Evolutionary conservation across 1,140 invertebrate genomes (phyloP), one percentile per base, ranked within the genome.

Genomic region (Drosophila serrata): DNA sequence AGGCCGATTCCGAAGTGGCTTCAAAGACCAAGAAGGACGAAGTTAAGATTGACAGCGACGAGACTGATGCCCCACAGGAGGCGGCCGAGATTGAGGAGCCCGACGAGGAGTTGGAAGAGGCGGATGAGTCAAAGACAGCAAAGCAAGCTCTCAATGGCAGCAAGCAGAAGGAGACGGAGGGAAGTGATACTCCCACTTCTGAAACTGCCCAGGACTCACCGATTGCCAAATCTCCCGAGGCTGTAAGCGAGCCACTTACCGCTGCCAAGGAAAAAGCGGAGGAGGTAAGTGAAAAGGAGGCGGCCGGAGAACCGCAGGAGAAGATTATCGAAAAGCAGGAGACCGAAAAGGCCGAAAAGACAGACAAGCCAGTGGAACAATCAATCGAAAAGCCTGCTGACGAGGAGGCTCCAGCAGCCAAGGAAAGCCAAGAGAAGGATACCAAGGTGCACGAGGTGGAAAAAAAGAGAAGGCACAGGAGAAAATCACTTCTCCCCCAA

Each of bases 81-180:
- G 45, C 56, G n/a, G 37, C 79, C 19, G 79, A 82, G 37, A 82
- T 75, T 8, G 79, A 81, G 31, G 90, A 91, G 53, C 81, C 68
- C 24, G 82, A 91, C 37, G 82, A 91, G 12, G 82, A 84, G 24
- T 43, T 75, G 1, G 72, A 82, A 1, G 61, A 67, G 33, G 49
- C 33, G 4, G 68, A 69, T 0, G 68, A 78, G 27, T 15, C 35
- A 15, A 62, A 72, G 48, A 29, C 68, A 17, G 57, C 57, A 22
- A 86, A 85, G 43, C 85, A 73, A 55, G 51, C 93, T 5, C 74
- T 93, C 0, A 87, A 64, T 17, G 69, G 45, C 43, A 48, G 37
- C 51, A 77, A 91, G 57, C 39, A 72, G 40, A 31, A 56, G 29
- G 17, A 56, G 17, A 33, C 22, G n/a, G 48, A 37, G 12, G 39